phyloP scores from a whole-genome alignment of 2,113 vertebrate species.

The Marmota flaviventris region DNA sequence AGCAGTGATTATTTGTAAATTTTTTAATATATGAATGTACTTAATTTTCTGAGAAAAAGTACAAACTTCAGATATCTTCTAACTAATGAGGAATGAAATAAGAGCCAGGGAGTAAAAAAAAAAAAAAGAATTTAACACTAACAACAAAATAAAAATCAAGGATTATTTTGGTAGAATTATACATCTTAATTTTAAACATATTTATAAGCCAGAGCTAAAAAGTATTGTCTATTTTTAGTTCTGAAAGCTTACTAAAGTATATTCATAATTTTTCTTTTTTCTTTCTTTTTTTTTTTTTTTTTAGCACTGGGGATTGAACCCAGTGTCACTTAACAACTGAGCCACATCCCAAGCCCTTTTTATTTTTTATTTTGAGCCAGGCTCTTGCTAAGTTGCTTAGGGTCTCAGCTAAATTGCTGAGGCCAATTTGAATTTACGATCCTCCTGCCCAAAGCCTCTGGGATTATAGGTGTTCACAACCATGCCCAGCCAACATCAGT shows the following conservation, averaged over 20 bases:
- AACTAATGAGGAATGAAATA: neutral
- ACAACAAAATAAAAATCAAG: slow-evolving; percentile 15
- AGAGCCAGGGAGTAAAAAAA: neutral
- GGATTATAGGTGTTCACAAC: too few species aligned
- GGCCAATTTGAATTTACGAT: too few species aligned
- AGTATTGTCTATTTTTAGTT: neutral
- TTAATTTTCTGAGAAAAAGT: slow-evolving; percentile 40
- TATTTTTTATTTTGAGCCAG: too few species aligned
- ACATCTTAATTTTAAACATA: neutral
- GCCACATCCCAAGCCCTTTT: too few species aligned
- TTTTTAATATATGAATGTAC: neutral
- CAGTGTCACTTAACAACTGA: too few species aligned
- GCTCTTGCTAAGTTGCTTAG: too few species aligned
- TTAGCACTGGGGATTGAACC: too few species aligned
- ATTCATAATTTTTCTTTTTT: neutral
- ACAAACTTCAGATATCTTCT: neutral
- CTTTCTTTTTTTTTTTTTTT: neutral
- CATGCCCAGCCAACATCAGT: too few species aligned
- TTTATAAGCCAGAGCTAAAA: neutral
- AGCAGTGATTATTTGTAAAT: neutral
- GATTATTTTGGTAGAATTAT: neutral
- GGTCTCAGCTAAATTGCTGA: too few species aligned
- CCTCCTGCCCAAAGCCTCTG: too few species aligned
- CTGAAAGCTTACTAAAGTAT: slow-evolving; percentile 7
- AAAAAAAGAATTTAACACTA: neutral